A percentile compares a stretch with the other conserved stretches of the same genome.
Evolutionary conservation across 2,113 vertebrate species (phyloP).

Genomic region (Trachemys scripta): DNA sequence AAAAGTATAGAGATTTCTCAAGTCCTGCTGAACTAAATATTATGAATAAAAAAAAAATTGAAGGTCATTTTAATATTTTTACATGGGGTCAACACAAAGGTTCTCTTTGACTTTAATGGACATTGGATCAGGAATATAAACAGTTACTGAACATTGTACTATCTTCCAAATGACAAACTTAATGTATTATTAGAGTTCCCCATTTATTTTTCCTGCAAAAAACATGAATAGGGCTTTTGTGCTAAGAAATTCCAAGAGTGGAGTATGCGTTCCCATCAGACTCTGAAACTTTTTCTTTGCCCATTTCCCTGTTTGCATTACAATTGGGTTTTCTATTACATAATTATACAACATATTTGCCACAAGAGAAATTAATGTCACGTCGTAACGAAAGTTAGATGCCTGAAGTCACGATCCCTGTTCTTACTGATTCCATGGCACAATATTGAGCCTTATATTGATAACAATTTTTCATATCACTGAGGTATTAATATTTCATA

Average conservation of each 20-base stretch:
- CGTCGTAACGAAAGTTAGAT: not conserved
- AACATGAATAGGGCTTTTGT: not conserved
- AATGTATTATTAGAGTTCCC: not conserved
- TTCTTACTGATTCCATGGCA: not conserved
- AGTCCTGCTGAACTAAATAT: not conserved
- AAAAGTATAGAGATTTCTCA: not conserved
- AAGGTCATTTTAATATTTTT: not conserved
- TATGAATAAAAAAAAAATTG: not conserved
- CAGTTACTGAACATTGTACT: not conserved
- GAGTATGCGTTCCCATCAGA: rapidly evolving
- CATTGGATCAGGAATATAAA: not conserved
- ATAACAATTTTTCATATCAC: not conserved
- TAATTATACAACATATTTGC: not conserved
- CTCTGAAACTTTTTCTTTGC: not conserved
- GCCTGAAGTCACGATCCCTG: not conserved
- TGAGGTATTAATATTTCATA: not conserved
- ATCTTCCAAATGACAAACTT: not conserved
- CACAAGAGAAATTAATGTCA: not conserved
- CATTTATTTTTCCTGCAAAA: not conserved
- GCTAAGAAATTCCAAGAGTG: not conserved
- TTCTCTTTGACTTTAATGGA: not conserved
- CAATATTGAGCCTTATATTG: not conserved
- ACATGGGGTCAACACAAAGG: not conserved
- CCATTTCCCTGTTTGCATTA: not conserved
- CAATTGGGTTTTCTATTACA: rapidly evolving